Evolutionary conservation across 2,113 vertebrate genomes (phyloP).

Genomic region (Tyto alba): DNA sequence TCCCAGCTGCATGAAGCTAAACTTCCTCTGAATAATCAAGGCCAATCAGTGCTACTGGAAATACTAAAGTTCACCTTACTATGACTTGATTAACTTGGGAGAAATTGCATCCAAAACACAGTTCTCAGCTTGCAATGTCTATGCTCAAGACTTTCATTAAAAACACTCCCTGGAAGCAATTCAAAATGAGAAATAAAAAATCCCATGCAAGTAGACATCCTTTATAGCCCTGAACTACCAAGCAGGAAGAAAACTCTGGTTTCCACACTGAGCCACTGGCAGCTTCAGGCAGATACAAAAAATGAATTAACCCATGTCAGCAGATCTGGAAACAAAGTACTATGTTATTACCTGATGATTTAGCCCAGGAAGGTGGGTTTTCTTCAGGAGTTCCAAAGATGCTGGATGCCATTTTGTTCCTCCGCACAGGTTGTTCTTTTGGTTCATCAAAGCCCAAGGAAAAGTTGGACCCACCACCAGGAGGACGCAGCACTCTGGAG

Average conservation of each 20-base stretch:
- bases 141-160: background rate
- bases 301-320: rapidly evolving
- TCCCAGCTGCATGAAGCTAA: background rate
- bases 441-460: conserved; percentile 86
- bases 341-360: conserved; percentile 41
- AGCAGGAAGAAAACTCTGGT: rapidly evolving
- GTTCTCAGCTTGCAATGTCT: background rate
- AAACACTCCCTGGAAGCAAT: background rate
- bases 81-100: background rate
- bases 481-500: conserved; percentile 89
- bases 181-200: background rate
- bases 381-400: conserved; percentile 94
- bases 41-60: background rate
- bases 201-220: background rate
- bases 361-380: conserved; percentile 75
- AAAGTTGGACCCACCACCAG: conserved; percentile 94
- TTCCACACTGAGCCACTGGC: background rate
- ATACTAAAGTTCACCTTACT: background rate
- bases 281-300: background rate
- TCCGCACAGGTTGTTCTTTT: conserved; percentile 75
- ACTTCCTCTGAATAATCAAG: background rate
- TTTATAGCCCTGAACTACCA: background rate
- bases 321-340: background rate
- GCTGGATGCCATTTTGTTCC: conserved; percentile 94
- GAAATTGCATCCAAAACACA: background rate